A percentile compares a stretch with the other conserved stretches of the same genome.
Conservation (phyloP, 1,140 invertebrate species). For the Zaprionus lachaisei region DNA sequence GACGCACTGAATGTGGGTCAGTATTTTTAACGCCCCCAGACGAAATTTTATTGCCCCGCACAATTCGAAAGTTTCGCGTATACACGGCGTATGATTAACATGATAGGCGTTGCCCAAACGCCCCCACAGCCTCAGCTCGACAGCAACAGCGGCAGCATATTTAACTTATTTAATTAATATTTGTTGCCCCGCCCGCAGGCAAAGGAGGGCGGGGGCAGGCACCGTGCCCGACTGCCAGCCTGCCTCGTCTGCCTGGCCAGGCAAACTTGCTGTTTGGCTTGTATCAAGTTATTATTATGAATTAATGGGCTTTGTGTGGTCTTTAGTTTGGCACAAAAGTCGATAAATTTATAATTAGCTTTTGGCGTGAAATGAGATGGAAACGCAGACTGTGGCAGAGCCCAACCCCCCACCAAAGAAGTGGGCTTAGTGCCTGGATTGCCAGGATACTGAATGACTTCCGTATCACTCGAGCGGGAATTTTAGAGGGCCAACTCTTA, state of each 20-base stretch:
- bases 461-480: not conserved
- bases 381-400: constrained; percentile 26
- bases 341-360: constrained; percentile 72
- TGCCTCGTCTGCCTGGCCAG: not conserved
- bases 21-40: constrained; percentile 10
- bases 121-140: constrained; percentile 13
- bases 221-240: not conserved
- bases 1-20: constrained; percentile 43
- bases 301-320: constrained; percentile 66
- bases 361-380: constrained; percentile 53
- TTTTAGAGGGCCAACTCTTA: not conserved
- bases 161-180: constrained; percentile 58
- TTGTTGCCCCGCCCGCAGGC: constrained; percentile 32
- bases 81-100: constrained; percentile 47
- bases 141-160: constrained; percentile 33
- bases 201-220: no score
- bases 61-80: constrained; percentile 7
- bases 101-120: constrained; percentile 49
- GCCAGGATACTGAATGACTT: not conserved
- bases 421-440: not conserved
- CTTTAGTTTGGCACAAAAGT: constrained; percentile 65
- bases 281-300: constrained; percentile 70
- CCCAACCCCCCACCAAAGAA: not conserved
- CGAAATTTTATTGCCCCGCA: constrained; percentile 49
- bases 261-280: constrained; percentile 31